Conservation (phyloP, 92 coral and sea anemone genomes). For the Siderastrea radians region DNA sequence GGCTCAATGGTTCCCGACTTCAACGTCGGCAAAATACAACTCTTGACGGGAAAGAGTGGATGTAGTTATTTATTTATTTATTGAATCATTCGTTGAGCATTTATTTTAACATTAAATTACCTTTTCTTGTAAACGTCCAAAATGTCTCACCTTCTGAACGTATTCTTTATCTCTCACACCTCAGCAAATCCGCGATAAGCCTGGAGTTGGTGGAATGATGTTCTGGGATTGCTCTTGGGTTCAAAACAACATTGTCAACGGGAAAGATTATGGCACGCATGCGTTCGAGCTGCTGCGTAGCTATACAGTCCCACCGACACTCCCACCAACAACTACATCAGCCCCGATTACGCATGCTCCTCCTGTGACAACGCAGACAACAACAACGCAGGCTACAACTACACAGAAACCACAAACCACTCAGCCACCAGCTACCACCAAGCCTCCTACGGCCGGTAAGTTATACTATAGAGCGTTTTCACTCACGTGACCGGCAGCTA, state of each 20-base stretch:
- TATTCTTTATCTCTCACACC: background rate
- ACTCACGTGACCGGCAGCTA: no score
- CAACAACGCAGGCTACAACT: conserved; percentile 1
- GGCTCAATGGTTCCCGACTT: no score
- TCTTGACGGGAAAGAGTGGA: no score
- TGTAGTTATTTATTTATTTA: no score
- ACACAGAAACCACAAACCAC: conserved; percentile 12
- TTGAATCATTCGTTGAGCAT: no score
- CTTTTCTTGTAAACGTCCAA: no score
- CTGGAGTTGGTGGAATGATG: conserved; percentile 86
- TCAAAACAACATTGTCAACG: conserved; percentile 82
- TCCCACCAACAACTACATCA: conserved; percentile 27
- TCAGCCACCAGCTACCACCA: background rate
- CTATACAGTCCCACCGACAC: conserved; percentile 52
- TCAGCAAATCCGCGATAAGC: conserved; percentile 87
- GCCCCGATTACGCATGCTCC: conserved; percentile 54
- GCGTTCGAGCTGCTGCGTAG: conserved; percentile 79
- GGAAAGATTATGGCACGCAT: conserved; percentile 79
- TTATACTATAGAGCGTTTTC: no score
- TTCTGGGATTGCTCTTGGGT: conserved; percentile 94
- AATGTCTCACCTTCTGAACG: no score
- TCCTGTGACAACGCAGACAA: conserved; percentile 12
- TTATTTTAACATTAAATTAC: no score
- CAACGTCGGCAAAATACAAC: no score
- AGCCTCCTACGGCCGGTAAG: conserved; percentile 19